Percentiles rank a stretch among this genome's conserved stretches.
phyloP scores from a whole-genome alignment of 2,113 vertebrate species.

The Cyanistes caeruleus region DNA sequence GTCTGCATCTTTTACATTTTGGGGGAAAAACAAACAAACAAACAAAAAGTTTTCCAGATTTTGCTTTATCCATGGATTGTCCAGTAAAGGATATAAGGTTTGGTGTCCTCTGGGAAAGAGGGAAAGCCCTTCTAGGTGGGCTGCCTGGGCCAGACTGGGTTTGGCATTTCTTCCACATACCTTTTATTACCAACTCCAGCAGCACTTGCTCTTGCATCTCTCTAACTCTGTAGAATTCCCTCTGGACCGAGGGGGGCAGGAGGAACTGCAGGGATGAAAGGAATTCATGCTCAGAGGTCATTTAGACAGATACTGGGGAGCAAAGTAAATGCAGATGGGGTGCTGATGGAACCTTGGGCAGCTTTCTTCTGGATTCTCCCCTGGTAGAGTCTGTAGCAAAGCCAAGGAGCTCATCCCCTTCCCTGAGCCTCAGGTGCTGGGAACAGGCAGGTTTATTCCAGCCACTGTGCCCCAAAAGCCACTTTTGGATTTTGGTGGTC shows the following conservation, averaged over 20 bases:
- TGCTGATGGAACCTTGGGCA: background rate
- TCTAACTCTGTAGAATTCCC: background rate
- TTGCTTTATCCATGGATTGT: background rate
- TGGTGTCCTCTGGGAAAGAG: background rate
- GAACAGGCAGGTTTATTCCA: background rate
- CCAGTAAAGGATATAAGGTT: background rate
- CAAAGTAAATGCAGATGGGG: rapidly evolving
- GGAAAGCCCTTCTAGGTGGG: background rate
- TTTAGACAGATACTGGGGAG: background rate
- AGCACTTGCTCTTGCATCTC: background rate
- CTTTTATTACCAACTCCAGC: background rate
- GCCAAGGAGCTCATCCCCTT: background rate
- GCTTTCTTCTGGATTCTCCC: background rate
- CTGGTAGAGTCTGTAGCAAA: background rate
- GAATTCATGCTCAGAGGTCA: no score
- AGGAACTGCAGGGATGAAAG: background rate
- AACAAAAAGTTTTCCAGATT: background rate
- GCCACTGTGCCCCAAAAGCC: background rate
- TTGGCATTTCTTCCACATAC: background rate
- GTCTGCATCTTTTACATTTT: background rate
- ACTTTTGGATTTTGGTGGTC: background rate
- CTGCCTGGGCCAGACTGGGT: background rate
- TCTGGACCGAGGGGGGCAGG: rapidly evolving
- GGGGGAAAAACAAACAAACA: background rate
- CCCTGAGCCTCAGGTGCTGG: background rate